Evolutionary conservation across 1,140 invertebrate genomes (phyloP), one percentile per base, ranked within the genome.

Genomic region (Ridgeia piscesae): DNA sequence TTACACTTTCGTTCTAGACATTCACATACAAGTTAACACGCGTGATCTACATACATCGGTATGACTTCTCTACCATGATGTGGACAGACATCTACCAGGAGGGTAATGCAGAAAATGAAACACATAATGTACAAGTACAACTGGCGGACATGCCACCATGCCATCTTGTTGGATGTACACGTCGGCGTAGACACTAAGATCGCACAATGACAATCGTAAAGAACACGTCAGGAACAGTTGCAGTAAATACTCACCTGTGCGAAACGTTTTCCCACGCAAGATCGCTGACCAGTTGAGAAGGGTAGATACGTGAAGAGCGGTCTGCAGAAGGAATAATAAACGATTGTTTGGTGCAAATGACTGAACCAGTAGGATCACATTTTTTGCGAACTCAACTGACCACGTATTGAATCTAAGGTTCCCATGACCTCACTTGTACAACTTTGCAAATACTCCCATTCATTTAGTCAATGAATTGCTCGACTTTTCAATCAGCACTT

Each of bases 231-330:
- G 33, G 8, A 90, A 35, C 17, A 33, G 2, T 21, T 31, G 35
- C n/a, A 34, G 35, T 34, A 4, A 33, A 90, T 48, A 91, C 35
- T 34, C 48, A 91, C 91, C 91, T 35, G 34, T 27, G 91, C 91
- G 48, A 91, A 91, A 14, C 48, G 91, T 42, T 48, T 35, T 17
- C 91, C 91, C 17, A 58, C 91, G 48, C 91, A 91, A 91, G 91
- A 91, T n/a, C 91, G 91, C 42, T 35, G 91, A 33, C 91, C 91
- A 91, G 48, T 35, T 33, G 91, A 91, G 48, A 91, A 91, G 34
- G 91, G 91, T 34, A 91, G n/a, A 58, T 27, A 91, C 8, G 35
- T 91, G 33, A 42, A 91, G 9, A 42, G 35, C 9, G 33, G 34
- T 35, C 91, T 91, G 42, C 9, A 91, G 48, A 35, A 35, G 8